These are phyloP conservation scores for Phasianus colchicus DNA, from an alignment of 2,113 vertebrate genomes.

Conservation along the genomic window DNA sequence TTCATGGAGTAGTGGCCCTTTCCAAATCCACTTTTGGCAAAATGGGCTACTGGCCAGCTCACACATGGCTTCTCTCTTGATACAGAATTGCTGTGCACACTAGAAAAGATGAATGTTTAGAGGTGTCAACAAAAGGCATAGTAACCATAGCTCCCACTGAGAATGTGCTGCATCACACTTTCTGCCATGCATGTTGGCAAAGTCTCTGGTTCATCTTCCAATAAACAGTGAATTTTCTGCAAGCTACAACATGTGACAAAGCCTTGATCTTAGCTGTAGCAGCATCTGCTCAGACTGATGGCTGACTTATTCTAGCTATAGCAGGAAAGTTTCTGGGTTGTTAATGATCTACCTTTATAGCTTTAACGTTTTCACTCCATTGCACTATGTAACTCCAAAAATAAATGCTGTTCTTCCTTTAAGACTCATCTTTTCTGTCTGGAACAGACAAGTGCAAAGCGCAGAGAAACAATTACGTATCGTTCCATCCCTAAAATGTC, in stretches of 20 bases:
- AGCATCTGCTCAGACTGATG: too few relatives aligned
- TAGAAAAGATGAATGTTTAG: not conserved
- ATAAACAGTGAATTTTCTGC: not conserved
- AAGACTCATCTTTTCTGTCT: too few relatives aligned
- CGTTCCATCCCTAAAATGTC: not conserved
- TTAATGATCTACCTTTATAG: too few relatives aligned
- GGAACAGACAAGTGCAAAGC: too few relatives aligned
- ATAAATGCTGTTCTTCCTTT: too few relatives aligned
- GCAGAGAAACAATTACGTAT: not conserved
- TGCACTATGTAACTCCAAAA: too few relatives aligned
- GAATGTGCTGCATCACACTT: not conserved
- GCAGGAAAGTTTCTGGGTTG: too few relatives aligned
- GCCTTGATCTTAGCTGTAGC: not conserved
- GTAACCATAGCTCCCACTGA: not conserved
- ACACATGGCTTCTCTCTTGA: not conserved
- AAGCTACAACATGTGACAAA: not conserved
- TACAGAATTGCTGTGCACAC: not conserved
- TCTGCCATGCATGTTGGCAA: not conserved
- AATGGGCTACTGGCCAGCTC: not conserved
- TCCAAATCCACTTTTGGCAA: not conserved
- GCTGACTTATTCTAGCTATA: too few relatives aligned
- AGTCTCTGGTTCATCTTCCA: not conserved
- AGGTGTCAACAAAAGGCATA: not conserved
- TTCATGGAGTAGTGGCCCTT: not conserved
- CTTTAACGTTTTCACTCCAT: too few relatives aligned